Conservation (phyloP, 2,888 invertebrate genomes). For the Geotrupes spiniger region DNA sequence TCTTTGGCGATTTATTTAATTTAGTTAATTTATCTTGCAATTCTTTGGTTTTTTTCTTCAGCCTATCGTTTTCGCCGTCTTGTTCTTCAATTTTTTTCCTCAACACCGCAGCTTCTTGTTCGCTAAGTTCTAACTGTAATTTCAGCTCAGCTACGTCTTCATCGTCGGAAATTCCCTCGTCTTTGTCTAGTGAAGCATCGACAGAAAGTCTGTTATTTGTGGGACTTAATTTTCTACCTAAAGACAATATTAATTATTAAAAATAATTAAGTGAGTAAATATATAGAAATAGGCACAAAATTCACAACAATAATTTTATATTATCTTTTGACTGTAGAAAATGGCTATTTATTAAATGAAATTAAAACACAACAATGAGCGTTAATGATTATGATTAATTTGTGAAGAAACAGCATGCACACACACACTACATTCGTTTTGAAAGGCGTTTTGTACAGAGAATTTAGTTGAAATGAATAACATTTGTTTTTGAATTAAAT, state of each 20-base stretch:
- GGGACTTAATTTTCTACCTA: constrained; percentile 68
- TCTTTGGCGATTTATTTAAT: constrained; percentile 45
- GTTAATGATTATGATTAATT: constrained; percentile 2
- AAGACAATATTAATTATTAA: no score
- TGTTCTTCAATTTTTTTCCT: constrained; percentile 81
- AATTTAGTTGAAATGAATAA: no score
- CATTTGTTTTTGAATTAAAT: no score
- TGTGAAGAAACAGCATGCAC: constrained; percentile 1
- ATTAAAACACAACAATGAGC: constrained; percentile 3
- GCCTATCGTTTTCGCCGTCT: constrained; percentile 73
- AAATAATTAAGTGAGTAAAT: constrained; percentile 25
- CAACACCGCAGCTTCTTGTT: constrained; percentile 83
- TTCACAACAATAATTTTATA: no score
- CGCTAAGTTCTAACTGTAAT: constrained; percentile 81
- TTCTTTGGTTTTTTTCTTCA: constrained; percentile 73
- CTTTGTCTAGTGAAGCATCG: constrained; percentile 65
- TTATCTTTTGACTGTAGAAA: constrained; percentile 55
- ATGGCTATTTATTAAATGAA: constrained; percentile 44
- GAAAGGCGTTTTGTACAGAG: no score
- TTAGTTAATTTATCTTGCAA: constrained; percentile 68
- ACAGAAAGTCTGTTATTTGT: constrained; percentile 63
- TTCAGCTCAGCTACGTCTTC: constrained; percentile 82
- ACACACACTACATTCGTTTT: neutral
- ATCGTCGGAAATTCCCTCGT: constrained; percentile 71
- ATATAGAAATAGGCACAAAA: constrained; percentile 18